A percentile compares a stretch with the other conserved stretches of the same genome.
Conservation (phyloP, 2,797 vertebrate species). For the Bryconaethiops microstoma region DNA sequence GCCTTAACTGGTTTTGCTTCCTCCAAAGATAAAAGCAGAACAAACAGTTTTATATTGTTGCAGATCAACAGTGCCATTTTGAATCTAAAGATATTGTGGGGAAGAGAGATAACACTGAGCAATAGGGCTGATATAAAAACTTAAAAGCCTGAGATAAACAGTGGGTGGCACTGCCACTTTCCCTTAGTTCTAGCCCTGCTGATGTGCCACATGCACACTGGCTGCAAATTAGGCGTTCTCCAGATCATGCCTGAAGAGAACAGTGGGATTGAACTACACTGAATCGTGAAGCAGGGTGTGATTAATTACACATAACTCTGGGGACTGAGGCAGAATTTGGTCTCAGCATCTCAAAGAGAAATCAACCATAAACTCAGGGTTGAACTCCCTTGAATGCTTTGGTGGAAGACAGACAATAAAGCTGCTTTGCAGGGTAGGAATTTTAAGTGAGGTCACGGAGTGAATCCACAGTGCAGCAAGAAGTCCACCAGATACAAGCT, state of each 20-base stretch:
- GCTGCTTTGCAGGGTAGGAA: not conserved
- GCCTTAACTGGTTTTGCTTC: not conserved
- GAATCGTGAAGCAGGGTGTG: not conserved
- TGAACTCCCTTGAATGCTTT: not conserved
- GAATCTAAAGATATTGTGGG: not conserved
- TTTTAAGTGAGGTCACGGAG: not conserved
- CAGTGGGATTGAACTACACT: not conserved
- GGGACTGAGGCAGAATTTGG: not conserved
- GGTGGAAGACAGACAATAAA: not conserved
- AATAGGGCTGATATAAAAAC: not conserved
- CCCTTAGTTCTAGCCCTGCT: constrained; percentile 9
- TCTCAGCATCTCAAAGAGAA: not conserved
- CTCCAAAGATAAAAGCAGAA: not conserved
- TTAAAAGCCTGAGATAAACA: not conserved
- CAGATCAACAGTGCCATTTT: not conserved
- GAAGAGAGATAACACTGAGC: not conserved
- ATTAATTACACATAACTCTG: constrained; percentile 1
- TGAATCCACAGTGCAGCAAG: not conserved
- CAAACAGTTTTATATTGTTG: not conserved
- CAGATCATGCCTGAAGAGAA: not conserved
- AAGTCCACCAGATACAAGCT: not conserved
- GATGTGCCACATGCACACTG: not conserved
- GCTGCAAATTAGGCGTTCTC: constrained; percentile 2
- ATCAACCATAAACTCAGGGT: not conserved
- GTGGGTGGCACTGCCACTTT: not conserved